These are phyloP conservation scores for Acromyrmex echinatior DNA, from an alignment of 1,140 invertebrate genomes.

Conservation along the genomic window DNA sequence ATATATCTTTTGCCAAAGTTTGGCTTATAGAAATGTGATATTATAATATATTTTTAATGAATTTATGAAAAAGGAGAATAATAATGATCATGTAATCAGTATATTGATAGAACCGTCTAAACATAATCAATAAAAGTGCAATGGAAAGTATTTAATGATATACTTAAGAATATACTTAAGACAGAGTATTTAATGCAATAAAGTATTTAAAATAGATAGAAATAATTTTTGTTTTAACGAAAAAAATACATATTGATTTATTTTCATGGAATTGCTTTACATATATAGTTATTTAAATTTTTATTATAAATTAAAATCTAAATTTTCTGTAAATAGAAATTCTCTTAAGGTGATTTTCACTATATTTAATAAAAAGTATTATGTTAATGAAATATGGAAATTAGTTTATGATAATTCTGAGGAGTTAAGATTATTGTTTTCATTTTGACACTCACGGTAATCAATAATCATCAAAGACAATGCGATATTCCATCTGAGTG, in stretches of 20 bases:
- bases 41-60: no score
- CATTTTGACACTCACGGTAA: background rate
- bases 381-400: background rate
- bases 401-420: background rate
- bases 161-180: background rate
- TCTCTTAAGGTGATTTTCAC: background rate
- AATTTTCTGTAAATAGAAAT: background rate
- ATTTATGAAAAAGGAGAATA: background rate
- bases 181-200: background rate
- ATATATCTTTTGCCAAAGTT: slow-evolving; percentile 57
- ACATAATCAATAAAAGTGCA: background rate
- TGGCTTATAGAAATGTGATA: background rate
- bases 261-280: background rate
- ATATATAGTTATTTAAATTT: background rate
- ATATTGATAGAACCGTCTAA: background rate
- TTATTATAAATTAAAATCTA: background rate
- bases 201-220: background rate
- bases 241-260: background rate
- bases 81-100: background rate
- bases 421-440: background rate
- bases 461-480: slow-evolving; percentile 52
- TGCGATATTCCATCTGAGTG: slow-evolving; percentile 16
- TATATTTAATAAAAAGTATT: background rate
- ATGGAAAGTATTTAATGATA: background rate
- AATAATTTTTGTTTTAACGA: background rate